Evolutionary conservation across 1,140 invertebrate genomes (phyloP), one percentile per base, ranked within the genome.

Genomic region (Diabrotica undecimpunctata): DNA sequence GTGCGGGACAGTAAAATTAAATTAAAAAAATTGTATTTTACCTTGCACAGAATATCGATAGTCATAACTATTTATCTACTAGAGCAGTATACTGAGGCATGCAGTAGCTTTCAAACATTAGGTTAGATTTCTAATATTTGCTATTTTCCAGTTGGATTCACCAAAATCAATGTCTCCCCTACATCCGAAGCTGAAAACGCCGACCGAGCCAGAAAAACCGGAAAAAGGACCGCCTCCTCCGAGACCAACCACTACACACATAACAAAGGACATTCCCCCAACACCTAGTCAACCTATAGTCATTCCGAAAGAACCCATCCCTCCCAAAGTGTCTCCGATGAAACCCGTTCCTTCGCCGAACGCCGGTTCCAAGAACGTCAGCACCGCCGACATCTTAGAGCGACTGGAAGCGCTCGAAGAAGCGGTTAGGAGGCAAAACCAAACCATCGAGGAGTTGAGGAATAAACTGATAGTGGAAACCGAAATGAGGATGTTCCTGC

Each of bases 321-420:
- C 8, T 46, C 41, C 41, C 8, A 46, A 46, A 46, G 3, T 46
- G 6, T 46, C 41, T 10, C 41, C 41, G 6, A n/a, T 46, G 8
- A 46, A 46, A 46, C 41, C n/a, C 3, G 41, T 8, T 10, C 8
- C 41, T 8, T 46, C 41, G 6, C 8, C 8, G 6, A 46, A 0
- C n/a, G 2, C 41, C 6, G 41, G 25, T n/a, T n/a, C n/a, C n/a
- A n/a, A n/a, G n/a, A n/a, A n/a, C n/a, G 25, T 46, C 3, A 46
- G 4, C n/a, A 8, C 8, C 38, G 12, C 13, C 0, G 78, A 82
- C 14, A 59, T 83, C 6, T 74, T 80, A 25, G 70, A 79, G 14
- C 71, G 81, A 75, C 82, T 88, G 72, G 79, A 81, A 59, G 85
- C 85, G 72, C 72, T 88, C 66, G 86, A 88, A 77, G 77, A 79